These are phyloP conservation scores for Pilophorus perplexus DNA, from an alignment of 2,888 invertebrate genomes.

Conservation along the genomic window DNA sequence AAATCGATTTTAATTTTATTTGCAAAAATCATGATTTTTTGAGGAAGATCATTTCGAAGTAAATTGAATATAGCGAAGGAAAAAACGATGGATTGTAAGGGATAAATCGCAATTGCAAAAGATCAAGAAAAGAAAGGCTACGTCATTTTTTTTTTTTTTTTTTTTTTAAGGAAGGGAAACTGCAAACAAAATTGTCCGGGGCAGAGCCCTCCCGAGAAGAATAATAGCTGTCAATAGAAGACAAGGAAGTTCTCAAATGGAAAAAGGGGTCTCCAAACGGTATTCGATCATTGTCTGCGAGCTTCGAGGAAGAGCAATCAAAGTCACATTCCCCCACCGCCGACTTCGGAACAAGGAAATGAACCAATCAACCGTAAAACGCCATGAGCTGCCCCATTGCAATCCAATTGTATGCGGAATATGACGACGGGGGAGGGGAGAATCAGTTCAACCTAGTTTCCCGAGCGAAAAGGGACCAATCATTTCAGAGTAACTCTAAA, in stretches of 20 bases:
- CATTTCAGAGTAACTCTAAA: background rate
- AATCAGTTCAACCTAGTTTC: background rate
- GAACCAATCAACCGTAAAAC: constrained; percentile 37
- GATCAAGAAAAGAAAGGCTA: background rate
- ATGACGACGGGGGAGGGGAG: too few relatives aligned
- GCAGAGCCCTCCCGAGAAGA: constrained; percentile 12
- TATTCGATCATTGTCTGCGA: constrained; percentile 35
- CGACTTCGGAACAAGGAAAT: constrained; percentile 38
- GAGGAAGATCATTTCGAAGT: too few relatives aligned
- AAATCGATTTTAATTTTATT: too few relatives aligned
- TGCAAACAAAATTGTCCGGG: constrained; percentile 17
- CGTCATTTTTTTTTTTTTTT: too few relatives aligned
- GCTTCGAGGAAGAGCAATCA: constrained; percentile 16
- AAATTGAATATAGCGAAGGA: too few relatives aligned
- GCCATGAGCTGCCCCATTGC: constrained; percentile 37
- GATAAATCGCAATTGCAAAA: too few relatives aligned
- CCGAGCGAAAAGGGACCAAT: constrained; percentile 4
- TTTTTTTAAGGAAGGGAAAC: background rate
- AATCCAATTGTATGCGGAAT: constrained; percentile 26
- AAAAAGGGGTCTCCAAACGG: constrained; percentile 35
- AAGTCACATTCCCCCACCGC: constrained; percentile 34
- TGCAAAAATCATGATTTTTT: too few relatives aligned
- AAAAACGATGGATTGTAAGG: too few relatives aligned
- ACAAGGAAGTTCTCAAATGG: constrained; percentile 34
- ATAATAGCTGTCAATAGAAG: constrained; percentile 33